Evolutionary conservation across 2,888 invertebrate genomes (phyloP).

Genomic region (Aleiodes leptofemur): DNA sequence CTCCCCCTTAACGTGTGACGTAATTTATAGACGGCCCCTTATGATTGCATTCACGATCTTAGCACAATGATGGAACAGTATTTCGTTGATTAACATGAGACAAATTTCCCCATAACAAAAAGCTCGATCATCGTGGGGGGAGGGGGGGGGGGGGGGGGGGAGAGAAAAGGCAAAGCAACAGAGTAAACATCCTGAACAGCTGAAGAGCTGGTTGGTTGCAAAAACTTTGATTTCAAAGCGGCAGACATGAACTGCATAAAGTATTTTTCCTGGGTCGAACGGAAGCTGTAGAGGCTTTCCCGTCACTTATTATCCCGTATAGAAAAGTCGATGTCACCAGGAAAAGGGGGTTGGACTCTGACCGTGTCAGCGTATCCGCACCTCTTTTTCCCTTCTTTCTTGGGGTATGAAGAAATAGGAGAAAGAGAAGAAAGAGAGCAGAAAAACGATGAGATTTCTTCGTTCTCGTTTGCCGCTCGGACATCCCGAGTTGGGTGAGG

Average conservation of each 20-base stretch:
- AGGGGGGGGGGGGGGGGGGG: too few relatives aligned
- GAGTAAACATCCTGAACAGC: conserved; percentile 1
- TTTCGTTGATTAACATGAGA: neutral
- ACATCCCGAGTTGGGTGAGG: conserved; percentile 21
- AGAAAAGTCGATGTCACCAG: conserved; percentile 46
- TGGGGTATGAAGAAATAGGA: conserved; percentile 41
- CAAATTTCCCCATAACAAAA: neutral
- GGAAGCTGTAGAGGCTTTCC: conserved; percentile 21
- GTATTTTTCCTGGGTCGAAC: conserved; percentile 6
- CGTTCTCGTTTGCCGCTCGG: conserved; percentile 40
- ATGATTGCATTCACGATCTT: conserved; percentile 1
- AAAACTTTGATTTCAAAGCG: conserved; percentile 24
- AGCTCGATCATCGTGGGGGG: neutral
- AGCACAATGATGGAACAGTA: neutral
- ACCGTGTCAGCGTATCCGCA: conserved; percentile 58
- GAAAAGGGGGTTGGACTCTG: conserved; percentile 45
- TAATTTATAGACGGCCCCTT: too few relatives aligned
- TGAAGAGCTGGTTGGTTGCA: neutral
- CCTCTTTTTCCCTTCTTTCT: conserved; percentile 50
- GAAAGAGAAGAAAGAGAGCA: conserved; percentile 42
- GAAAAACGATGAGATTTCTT: conserved; percentile 32
- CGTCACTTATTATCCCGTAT: conserved; percentile 33
- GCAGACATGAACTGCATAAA: conserved; percentile 26
- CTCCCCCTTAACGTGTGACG: too few relatives aligned
- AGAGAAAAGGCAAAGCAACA: neutral